Conservation (phyloP, 1,140 invertebrate genomes). For the Callitettix versicolor region DNA sequence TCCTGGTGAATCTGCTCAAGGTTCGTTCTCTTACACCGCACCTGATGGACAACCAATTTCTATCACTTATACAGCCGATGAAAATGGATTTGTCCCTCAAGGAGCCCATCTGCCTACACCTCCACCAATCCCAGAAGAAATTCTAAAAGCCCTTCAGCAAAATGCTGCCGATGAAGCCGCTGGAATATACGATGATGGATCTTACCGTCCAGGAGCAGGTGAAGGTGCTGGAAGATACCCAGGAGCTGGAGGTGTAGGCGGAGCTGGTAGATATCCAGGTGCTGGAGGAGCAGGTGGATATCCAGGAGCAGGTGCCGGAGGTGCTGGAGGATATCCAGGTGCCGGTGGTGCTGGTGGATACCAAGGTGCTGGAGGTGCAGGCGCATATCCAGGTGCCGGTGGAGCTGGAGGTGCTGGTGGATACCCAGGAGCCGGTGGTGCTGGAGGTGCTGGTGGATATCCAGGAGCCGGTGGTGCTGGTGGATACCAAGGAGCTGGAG, state of each 20-base stretch:
- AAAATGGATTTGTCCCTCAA: slow-evolving; percentile 47
- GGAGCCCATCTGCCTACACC: slow-evolving; percentile 52
- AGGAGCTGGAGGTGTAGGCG: background rate
- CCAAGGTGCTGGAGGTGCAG: background rate
- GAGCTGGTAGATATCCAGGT: background rate
- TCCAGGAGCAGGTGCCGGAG: too few species aligned
- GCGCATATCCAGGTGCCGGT: background rate
- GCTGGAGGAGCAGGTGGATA: background rate
- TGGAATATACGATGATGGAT: slow-evolving; percentile 13
- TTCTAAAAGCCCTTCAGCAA: slow-evolving; percentile 47
- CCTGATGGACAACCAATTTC: slow-evolving; percentile 57
- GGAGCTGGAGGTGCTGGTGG: background rate
- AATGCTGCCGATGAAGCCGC: slow-evolving; percentile 23
- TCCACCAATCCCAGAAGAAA: slow-evolving; percentile 59
- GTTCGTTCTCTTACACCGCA: slow-evolving; percentile 47
- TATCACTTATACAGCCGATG: slow-evolving; percentile 64
- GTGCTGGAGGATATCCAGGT: background rate
- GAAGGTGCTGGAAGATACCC: background rate
- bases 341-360: background rate
- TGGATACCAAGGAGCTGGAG: too few species aligned
- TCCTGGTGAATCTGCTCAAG: slow-evolving; percentile 47
- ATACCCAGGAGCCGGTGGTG: background rate
- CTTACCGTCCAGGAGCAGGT: background rate
- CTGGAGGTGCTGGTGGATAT: background rate
- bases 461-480: background rate